These are phyloP conservation scores for Pygmarrhopalites habei DNA, from an alignment of 1,140 invertebrate species.

Conservation along the genomic window DNA sequence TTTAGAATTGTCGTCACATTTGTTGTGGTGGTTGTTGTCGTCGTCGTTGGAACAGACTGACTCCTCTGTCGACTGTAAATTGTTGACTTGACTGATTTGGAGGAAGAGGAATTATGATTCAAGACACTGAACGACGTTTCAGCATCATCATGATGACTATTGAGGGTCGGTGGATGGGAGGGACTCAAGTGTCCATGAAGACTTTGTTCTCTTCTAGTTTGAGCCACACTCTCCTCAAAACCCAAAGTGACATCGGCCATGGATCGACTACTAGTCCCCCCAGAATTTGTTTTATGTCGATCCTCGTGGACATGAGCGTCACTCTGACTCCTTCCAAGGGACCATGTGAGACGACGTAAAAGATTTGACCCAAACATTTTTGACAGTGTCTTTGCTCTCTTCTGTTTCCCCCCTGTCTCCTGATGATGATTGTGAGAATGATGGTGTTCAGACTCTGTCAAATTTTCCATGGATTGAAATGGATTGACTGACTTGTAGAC, in stretches of 20 bases:
- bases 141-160: background rate
- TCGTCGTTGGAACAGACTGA: background rate
- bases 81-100: too few relatives aligned
- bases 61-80: background rate
- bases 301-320: constrained; percentile 14
- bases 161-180: background rate
- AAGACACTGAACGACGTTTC: background rate
- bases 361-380: constrained; percentile 26
- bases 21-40: too few relatives aligned
- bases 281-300: background rate
- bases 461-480: constrained; percentile 12
- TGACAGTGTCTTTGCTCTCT: constrained; percentile 22
- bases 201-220: constrained; percentile 22
- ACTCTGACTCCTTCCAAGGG: constrained; percentile 18
- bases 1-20: background rate
- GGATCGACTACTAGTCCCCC: background rate
- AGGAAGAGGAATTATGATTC: background rate
- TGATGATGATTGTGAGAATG: too few relatives aligned
- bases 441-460: background rate
- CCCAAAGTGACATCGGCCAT: constrained; percentile 32
- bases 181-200: background rate
- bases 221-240: constrained; percentile 31
- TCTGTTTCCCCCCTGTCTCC: background rate
- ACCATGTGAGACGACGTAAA: constrained; percentile 9
- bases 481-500: constrained; percentile 25